phyloP scores from a whole-genome alignment of 2,113 vertebrate genomes.

The Forbesichthys agassizii region DNA sequence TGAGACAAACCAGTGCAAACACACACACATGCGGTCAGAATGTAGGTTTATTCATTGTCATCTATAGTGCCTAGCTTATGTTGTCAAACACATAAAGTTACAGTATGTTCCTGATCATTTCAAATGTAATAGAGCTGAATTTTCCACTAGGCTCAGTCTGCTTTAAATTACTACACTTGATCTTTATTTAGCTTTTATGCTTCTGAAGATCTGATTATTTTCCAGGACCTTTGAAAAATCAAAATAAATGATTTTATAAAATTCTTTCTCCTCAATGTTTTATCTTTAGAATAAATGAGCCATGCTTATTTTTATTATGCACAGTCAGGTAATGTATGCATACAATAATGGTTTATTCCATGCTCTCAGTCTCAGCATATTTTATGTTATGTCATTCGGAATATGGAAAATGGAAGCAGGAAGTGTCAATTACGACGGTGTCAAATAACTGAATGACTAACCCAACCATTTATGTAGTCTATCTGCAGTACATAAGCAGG shows the following conservation, averaged over 20 bases:
- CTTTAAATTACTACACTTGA: constrained; percentile 50
- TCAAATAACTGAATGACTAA: constrained; percentile 33
- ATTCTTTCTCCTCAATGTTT: no score
- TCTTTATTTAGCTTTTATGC: constrained; percentile 35
- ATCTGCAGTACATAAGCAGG: constrained; percentile 61
- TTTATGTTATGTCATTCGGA: background rate
- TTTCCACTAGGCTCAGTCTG: constrained; percentile 56
- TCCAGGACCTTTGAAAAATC: constrained; percentile 35
- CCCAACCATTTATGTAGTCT: constrained; percentile 60
- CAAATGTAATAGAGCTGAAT: constrained; percentile 55
- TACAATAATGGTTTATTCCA: no score
- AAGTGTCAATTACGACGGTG: constrained; percentile 30
- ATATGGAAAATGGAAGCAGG: constrained; percentile 28
- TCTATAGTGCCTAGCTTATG: background rate
- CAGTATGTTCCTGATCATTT: constrained; percentile 49
- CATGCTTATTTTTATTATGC: no score
- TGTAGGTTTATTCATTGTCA: constrained; percentile 37
- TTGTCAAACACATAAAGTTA: background rate
- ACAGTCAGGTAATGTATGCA: no score
- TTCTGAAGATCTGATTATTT: constrained; percentile 2
- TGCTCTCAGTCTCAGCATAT: no score
- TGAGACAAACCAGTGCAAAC: background rate
- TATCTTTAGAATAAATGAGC: no score
- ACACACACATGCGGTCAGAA: background rate
- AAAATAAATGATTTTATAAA: constrained; percentile 4